phyloP scores from a whole-genome alignment of 2,113 vertebrate species.

The Rhombomys opimus region DNA sequence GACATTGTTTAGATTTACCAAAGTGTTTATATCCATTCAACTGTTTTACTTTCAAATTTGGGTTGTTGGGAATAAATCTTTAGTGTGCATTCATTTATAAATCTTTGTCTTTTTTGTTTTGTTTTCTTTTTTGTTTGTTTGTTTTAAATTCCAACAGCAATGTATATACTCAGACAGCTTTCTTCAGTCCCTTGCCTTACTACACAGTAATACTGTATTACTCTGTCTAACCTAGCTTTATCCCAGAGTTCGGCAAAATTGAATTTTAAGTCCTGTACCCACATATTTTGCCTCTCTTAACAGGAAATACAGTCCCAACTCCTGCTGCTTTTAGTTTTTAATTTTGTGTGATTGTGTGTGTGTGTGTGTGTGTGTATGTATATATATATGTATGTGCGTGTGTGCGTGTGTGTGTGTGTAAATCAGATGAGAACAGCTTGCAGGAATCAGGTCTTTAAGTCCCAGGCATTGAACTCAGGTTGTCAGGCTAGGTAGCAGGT shows the following conservation, averaged over 20 bases:
- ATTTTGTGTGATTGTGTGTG: not conserved
- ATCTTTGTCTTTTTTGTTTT: not conserved
- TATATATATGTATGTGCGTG: not conserved
- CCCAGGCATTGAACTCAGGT: not conserved
- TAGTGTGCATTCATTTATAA: not conserved
- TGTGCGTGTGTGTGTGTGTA: no score
- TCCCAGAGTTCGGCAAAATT: constrained; percentile 35
- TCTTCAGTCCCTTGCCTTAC: not conserved
- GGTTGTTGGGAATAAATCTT: not conserved
- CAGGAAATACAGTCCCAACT: not conserved
- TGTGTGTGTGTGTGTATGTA: not conserved
- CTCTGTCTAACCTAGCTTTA: not conserved
- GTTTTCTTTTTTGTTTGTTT: not conserved
- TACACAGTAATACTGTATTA: not conserved
- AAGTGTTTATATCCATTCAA: constrained; percentile 21
- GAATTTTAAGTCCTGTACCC: not conserved
- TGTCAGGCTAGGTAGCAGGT: not conserved
- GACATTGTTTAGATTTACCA: not conserved
- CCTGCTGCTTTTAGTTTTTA: not conserved
- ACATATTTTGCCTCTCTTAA: constrained; percentile 20
- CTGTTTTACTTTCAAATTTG: constrained; percentile 39
- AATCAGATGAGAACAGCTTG: not conserved
- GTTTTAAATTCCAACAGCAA: not conserved
- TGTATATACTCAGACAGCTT: not conserved
- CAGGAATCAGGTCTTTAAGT: not conserved